Conservation (phyloP, 35 echinoderm and acorn worm genomes). For the Apostichopus californicus region DNA sequence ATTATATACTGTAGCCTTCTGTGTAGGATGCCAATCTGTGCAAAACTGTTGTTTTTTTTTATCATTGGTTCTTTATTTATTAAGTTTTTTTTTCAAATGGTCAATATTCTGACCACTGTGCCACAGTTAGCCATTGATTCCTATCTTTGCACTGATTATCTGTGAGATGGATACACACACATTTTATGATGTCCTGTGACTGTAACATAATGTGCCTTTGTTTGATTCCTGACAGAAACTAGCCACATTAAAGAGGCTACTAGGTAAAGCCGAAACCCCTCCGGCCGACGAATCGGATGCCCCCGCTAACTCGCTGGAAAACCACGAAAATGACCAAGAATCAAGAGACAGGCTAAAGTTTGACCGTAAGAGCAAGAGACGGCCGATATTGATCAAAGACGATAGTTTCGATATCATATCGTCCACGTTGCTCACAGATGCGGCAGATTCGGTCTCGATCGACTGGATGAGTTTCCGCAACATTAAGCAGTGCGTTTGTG, state of each 20-base stretch:
- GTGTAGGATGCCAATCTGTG: too few relatives aligned
- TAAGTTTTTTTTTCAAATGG: too few relatives aligned
- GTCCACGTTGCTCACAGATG: conserved; percentile 74
- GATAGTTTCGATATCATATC: conserved; percentile 87
- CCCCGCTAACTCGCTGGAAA: background rate
- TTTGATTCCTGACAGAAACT: conserved; percentile 59
- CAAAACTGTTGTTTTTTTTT: too few relatives aligned
- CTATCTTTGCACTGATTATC: too few relatives aligned
- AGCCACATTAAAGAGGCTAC: conserved; percentile 55
- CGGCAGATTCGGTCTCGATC: conserved; percentile 76
- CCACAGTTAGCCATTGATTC: too few relatives aligned
- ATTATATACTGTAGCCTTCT: too few relatives aligned
- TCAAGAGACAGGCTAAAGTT: conserved; percentile 50
- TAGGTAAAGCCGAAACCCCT: conserved; percentile 38
- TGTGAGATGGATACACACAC: too few relatives aligned
- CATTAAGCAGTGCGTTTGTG: conserved; percentile 90
- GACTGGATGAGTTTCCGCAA: conserved; percentile 92
- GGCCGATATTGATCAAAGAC: conserved; percentile 61
- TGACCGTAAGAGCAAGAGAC: conserved; percentile 41
- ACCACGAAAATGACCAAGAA: conserved; percentile 34
- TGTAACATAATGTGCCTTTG: too few relatives aligned
- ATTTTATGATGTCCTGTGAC: too few relatives aligned
- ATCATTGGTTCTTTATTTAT: too few relatives aligned
- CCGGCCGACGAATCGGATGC: background rate
- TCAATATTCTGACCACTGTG: too few relatives aligned